A percentile compares a stretch with the other conserved stretches of the same genome.
Conservation (phyloP, 2,113 vertebrate genomes). For the Callospermophilus lateralis region DNA sequence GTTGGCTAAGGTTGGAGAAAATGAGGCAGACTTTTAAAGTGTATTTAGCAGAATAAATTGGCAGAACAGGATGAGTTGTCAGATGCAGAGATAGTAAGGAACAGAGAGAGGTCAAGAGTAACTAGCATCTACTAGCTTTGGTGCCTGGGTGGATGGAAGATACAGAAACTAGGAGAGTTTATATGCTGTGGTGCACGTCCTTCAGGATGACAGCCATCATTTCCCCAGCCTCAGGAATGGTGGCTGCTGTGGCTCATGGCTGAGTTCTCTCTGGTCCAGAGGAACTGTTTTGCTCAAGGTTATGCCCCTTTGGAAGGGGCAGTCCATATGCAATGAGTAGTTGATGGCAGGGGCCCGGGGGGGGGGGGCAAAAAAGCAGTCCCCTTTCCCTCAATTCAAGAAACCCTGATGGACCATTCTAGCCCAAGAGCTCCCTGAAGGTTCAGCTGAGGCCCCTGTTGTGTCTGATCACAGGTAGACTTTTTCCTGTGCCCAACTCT, state of each 20-base stretch:
- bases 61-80: not conserved
- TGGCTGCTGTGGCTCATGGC: not conserved
- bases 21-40: slow-evolving; percentile 2
- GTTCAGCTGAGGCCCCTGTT: not conserved
- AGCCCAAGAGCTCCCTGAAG: not conserved
- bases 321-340: not conserved
- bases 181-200: not conserved
- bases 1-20: not conserved
- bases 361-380: not conserved
- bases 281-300: not conserved
- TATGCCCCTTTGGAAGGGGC: not conserved
- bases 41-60: not conserved
- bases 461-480: not conserved
- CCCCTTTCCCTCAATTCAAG: not conserved
- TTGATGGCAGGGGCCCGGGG: not conserved
- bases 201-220: not conserved
- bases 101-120: not conserved
- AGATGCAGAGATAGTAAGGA: not conserved
- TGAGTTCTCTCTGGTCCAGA: not conserved
- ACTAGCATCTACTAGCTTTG: not conserved
- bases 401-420: not conserved
- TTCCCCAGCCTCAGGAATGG: not conserved
- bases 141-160: not conserved
- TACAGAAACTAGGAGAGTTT: not conserved
- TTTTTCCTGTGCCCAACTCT: not conserved